phyloP scores from a whole-genome alignment of 2,113 vertebrate genomes.

The Gadus chalcogrammus region DNA sequence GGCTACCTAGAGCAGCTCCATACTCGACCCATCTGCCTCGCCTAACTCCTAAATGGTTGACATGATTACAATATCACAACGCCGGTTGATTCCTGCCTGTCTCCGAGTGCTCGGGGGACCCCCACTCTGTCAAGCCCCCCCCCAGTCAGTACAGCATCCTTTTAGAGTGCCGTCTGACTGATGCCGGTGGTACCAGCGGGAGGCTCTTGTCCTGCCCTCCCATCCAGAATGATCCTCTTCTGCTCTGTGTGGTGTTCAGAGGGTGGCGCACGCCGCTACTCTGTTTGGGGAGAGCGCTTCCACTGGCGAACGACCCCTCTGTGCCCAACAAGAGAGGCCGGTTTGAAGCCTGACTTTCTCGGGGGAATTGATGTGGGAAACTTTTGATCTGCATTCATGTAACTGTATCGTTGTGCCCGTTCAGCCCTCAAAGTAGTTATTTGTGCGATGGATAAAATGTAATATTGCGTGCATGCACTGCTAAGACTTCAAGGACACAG shows the following conservation, averaged over 20 bases:
- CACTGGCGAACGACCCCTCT: conserved; percentile 1
- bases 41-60: background rate
- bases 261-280: conserved; percentile 13
- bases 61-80: background rate
- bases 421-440: no score
- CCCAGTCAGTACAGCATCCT: conserved; percentile 48
- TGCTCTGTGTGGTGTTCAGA: conserved; percentile 44
- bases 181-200: no score
- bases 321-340: background rate
- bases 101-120: background rate
- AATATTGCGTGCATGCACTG: no score
- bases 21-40: background rate
- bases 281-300: conserved; percentile 15
- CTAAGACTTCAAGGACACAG: no score
- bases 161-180: no score
- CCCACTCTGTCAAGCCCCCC: background rate
- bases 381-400: no score
- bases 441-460: no score
- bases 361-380: no score
- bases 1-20: background rate
- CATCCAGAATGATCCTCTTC: conserved; percentile 38
- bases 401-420: no score
- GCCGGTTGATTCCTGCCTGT: background rate
- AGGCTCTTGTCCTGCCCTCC: conserved; percentile 22
- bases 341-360: no score